Base-by-base conservation (phyloP, 2,888 invertebrate species). In the Mythimna albipuncta region DNA sequence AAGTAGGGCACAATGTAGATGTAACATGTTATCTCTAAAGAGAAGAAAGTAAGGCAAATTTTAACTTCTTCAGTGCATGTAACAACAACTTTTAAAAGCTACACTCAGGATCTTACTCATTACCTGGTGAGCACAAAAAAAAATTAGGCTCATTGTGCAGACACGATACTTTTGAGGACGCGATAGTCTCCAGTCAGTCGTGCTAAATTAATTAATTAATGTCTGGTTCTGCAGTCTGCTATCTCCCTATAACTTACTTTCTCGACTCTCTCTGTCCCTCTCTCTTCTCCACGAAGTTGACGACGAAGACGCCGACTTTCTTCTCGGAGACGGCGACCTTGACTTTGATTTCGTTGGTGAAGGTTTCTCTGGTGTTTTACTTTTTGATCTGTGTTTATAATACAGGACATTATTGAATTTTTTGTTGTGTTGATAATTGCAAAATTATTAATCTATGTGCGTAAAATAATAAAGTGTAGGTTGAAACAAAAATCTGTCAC, bases 261-360 rank as follows among this genome's bases (percentile, higher is more conserved):
- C 85, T 65, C 87, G 61, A 54, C 55, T 71, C 26, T 80, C 91
- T 70, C 93, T 92, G 52, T 93, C 96, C 79, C 93, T 92, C 63
- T 93, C 96, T 90, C 93, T 91, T 85, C 92, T 93, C 94, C 92
- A 93, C 64, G 89, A 89, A 71, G 90, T 85, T 19, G 88, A 86
- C 72, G 75, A 79, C 5, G 86, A 69, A 41, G 84, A 73, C 9
- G 75, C 44, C 32, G 82, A n/a, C 64, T 93, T 93, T 69, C 93
- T 88, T 81, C 89, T 88, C 3, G 95, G 95, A 13, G 96, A 96
- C 1, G 95, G 96, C n/a, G 97, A 97, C 79, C 96, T 94, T 32
- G 92, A 91, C 69, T 89, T 85, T 47, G 97, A 92, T 94, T 96
- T 91, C 75, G 91, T 89, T 59, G 96, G 93, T 86, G 97, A 80